A percentile compares a stretch with the other conserved stretches of the same genome.
phyloP scores from a whole-genome alignment of 1,140 invertebrate species.

The Procambarus virginalis region DNA sequence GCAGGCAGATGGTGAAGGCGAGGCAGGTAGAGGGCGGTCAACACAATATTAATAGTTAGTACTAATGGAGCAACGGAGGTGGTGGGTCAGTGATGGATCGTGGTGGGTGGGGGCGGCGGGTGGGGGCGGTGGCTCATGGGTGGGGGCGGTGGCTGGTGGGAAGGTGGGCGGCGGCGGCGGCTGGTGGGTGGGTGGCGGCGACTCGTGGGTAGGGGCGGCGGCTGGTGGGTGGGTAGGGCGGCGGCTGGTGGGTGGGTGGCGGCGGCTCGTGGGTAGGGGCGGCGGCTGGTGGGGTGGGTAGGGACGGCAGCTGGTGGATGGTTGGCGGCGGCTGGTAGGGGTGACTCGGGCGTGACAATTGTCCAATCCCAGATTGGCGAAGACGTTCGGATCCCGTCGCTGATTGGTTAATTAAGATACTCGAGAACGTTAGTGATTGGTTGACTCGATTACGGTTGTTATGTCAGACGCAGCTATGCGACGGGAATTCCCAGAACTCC shows the following conservation, averaged over 20 bases:
- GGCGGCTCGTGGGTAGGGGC: neutral
- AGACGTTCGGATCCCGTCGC: too few relatives aligned
- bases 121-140: too few relatives aligned
- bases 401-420: too few relatives aligned
- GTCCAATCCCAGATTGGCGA: too few relatives aligned
- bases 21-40: neutral
- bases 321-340: neutral
- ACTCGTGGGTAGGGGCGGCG: neutral
- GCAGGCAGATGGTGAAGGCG: neutral
- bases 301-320: neutral
- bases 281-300: neutral
- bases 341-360: too few relatives aligned
- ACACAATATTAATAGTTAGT: neutral
- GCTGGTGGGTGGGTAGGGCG: neutral
- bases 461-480: too few relatives aligned
- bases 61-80: neutral
- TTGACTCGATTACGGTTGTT: too few relatives aligned
- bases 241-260: neutral
- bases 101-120: neutral
- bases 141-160: too few relatives aligned
- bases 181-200: too few relatives aligned
- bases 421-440: too few relatives aligned
- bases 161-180: too few relatives aligned
- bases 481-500: too few relatives aligned
- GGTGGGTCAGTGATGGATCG: neutral